These are phyloP conservation scores for Magallana angulata DNA, from an alignment of 1,140 invertebrate species.

Conservation along the genomic window DNA sequence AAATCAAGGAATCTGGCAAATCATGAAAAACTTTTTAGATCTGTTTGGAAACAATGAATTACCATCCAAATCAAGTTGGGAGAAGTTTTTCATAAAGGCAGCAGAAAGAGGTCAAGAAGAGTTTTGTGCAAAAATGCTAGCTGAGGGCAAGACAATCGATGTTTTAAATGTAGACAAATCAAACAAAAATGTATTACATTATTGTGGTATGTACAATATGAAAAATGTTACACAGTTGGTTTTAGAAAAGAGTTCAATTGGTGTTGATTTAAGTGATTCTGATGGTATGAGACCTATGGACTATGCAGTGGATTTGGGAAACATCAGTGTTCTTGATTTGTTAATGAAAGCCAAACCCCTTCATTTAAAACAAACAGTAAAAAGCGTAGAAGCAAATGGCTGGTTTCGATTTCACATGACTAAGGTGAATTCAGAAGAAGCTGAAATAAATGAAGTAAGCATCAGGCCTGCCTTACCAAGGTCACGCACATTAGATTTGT, in stretches of 20 bases:
- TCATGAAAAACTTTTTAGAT: constrained; percentile 7
- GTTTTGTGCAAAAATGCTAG: constrained; percentile 37
- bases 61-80: constrained; percentile 6
- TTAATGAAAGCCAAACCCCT: neutral
- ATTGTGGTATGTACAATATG: constrained; percentile 35
- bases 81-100: constrained; percentile 13
- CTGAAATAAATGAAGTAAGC: neutral
- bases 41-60: neutral
- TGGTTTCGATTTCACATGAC: constrained; percentile 4
- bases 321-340: neutral
- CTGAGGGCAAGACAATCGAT: neutral
- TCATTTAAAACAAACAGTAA: constrained; percentile 3
- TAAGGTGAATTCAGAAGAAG: neutral
- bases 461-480: neutral
- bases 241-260: neutral
- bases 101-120: constrained; percentile 40
- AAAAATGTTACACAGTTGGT: neutral
- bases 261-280: neutral
- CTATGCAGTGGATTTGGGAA: constrained; percentile 24
- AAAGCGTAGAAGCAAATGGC: constrained; percentile 9
- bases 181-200: constrained; percentile 46
- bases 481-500: neutral
- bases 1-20: neutral
- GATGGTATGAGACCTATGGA: constrained; percentile 44
- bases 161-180: neutral